These are phyloP conservation scores for Mongoloraphidia duomilia DNA, from an alignment of 2,888 invertebrate species.

Conservation along the genomic window DNA sequence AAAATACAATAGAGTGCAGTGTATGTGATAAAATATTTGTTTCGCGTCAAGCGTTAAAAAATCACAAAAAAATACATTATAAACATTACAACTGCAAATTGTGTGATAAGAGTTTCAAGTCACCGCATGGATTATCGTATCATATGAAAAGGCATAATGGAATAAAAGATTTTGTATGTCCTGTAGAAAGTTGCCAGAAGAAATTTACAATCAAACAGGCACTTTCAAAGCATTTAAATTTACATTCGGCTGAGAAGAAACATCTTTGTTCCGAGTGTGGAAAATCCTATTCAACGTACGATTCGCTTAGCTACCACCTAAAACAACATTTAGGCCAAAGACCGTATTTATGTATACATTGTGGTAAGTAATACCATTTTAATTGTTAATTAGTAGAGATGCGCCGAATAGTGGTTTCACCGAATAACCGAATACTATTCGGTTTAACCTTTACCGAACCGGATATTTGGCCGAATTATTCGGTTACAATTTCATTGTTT, in stretches of 20 bases:
- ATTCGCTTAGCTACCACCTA: slow-evolving; percentile 16
- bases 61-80: not conserved
- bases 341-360: slow-evolving; percentile 16
- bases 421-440: too few species aligned
- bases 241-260: slow-evolving; percentile 13
- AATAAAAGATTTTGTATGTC: slow-evolving; percentile 13
- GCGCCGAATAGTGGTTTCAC: too few species aligned
- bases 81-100: slow-evolving; percentile 13
- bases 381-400: too few species aligned
- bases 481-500: too few species aligned
- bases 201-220: slow-evolving; percentile 13
- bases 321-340: slow-evolving; percentile 15
- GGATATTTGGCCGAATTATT: too few species aligned
- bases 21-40: too few species aligned
- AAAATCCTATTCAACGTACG: slow-evolving; percentile 15
- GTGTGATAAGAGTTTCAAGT: slow-evolving; percentile 14
- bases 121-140: slow-evolving; percentile 8
- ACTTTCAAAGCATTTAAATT: slow-evolving; percentile 14
- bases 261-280: slow-evolving; percentile 17
- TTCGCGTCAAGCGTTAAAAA: too few species aligned
- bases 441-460: too few species aligned
- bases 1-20: too few species aligned
- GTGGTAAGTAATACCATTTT: slow-evolving; percentile 8
- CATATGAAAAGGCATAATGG: slow-evolving; percentile 14
- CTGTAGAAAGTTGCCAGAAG: slow-evolving; percentile 14